phyloP scores from a whole-genome alignment of 2,113 vertebrate species.

The Sula dactylatra region DNA sequence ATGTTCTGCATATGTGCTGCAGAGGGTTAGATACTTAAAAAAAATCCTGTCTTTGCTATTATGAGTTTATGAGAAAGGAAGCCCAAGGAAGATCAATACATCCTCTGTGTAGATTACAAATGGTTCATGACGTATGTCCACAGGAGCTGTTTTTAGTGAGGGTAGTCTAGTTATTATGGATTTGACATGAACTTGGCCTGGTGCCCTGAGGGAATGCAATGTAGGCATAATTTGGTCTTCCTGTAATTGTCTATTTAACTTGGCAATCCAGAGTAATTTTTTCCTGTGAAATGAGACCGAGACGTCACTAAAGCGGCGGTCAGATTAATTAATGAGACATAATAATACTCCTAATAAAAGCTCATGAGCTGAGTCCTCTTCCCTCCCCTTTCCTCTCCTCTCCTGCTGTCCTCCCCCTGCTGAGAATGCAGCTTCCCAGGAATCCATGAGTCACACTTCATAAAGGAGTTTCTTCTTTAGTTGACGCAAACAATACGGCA shows the following conservation, averaged over 20 bases:
- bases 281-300: slow-evolving; percentile 81
- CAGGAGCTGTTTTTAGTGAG: slow-evolving; percentile 86
- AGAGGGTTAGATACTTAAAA: slow-evolving; percentile 20
- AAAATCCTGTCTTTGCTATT: slow-evolving; percentile 73
- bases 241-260: slow-evolving; percentile 96
- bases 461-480: slow-evolving; percentile 69
- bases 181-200: slow-evolving; percentile 95
- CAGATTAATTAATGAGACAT: slow-evolving; percentile 84
- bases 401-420: slow-evolving; percentile 50
- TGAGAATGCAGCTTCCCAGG: slow-evolving; percentile 71
- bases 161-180: slow-evolving; percentile 92
- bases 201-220: slow-evolving; percentile 87
- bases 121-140: slow-evolving; percentile 87
- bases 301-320: slow-evolving; percentile 79
- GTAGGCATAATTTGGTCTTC: slow-evolving; percentile 98
- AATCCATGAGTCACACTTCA: slow-evolving; percentile 75
- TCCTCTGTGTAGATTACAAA: slow-evolving; percentile 93
- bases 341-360: slow-evolving; percentile 85
- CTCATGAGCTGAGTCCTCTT: slow-evolving; percentile 76
- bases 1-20: slow-evolving; percentile 40
- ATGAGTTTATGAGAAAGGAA: slow-evolving; percentile 98
- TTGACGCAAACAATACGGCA: slow-evolving; percentile 74
- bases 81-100: slow-evolving; percentile 89
- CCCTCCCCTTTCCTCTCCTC: slow-evolving; percentile 68
- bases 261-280: slow-evolving; percentile 83